A percentile compares a stretch with the other conserved stretches of the same genome.
Conservation (phyloP, 1,140 invertebrate species). For the Lutraria rhynchaena region DNA sequence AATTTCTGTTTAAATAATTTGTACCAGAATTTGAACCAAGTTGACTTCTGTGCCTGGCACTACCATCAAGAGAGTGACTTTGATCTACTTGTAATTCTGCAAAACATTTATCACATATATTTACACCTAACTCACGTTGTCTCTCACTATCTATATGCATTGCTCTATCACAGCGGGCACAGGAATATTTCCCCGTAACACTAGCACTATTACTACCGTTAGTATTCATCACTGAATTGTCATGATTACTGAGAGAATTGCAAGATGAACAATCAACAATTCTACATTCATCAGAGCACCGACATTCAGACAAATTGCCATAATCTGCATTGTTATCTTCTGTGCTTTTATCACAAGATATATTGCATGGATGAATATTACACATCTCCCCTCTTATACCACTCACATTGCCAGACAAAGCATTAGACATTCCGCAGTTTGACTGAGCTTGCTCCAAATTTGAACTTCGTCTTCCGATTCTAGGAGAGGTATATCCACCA, state of each 20-base stretch:
- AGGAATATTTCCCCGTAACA: conserved; percentile 9
- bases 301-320: conserved; percentile 2
- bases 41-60: conserved; percentile 18
- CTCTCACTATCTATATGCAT: conserved; percentile 25
- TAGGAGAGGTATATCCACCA: conserved; percentile 25
- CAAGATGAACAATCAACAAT: conserved; percentile 22
- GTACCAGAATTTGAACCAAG: conserved; percentile 11
- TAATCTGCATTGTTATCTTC: conserved; percentile 44
- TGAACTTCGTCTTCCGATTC: conserved; percentile 38
- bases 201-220: conserved; percentile 17
- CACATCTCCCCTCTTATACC: conserved; percentile 24
- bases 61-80: conserved; percentile 31
- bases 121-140: conserved; percentile 34
- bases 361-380: conserved; percentile 44
- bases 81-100: conserved; percentile 30
- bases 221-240: conserved; percentile 5
- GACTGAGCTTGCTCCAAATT: conserved; percentile 15
- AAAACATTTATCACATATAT: conserved; percentile 58
- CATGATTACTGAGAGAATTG: background rate
- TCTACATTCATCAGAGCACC: conserved; percentile 8
- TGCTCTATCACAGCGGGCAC: conserved; percentile 51
- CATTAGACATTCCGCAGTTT: conserved; percentile 11
- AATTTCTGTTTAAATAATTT: conserved; percentile 38
- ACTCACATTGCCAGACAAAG: conserved; percentile 2
- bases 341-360: conserved; percentile 54